Conservation (phyloP, 2,888 invertebrate species). For the Galeruca laticollis region DNA sequence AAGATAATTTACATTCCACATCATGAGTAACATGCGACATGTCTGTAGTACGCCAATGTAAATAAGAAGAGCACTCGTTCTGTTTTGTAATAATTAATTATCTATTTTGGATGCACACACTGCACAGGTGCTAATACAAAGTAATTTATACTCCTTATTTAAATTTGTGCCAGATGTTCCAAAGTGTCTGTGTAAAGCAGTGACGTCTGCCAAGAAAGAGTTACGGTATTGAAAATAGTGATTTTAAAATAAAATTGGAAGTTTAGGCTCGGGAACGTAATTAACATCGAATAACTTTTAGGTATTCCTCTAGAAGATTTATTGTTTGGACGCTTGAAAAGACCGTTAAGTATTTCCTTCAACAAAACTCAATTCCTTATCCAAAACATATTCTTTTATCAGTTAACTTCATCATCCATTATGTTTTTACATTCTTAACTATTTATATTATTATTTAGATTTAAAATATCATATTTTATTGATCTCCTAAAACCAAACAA, state of each 20-base stretch:
- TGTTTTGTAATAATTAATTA: conserved; percentile 37
- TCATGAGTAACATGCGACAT: conserved; percentile 1
- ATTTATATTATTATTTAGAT: no score
- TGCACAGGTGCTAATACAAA: conserved; percentile 41
- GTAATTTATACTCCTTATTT: conserved; percentile 43
- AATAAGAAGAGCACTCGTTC: conserved; percentile 22
- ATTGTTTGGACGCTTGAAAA: no score
- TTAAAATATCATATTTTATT: no score
- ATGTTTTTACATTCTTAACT: no score
- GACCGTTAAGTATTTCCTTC: no score
- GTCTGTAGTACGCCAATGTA: conserved; percentile 31
- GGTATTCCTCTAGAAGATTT: no score
- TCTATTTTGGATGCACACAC: conserved; percentile 36
- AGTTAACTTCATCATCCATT: no score
- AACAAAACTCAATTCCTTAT: no score
- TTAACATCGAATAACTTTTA: not conserved
- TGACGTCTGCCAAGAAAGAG: conserved; percentile 19
- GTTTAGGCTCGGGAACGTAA: not conserved
- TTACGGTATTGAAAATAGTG: not conserved
- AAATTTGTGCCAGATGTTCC: conserved; percentile 56
- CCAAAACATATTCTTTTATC: no score
- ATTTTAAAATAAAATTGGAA: not conserved
- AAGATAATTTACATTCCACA: conserved; percentile 15
- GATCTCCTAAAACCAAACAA: no score
- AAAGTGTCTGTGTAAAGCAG: conserved; percentile 46